phyloP scores from a whole-genome alignment of 2,888 invertebrate genomes.

The Troides helena region DNA sequence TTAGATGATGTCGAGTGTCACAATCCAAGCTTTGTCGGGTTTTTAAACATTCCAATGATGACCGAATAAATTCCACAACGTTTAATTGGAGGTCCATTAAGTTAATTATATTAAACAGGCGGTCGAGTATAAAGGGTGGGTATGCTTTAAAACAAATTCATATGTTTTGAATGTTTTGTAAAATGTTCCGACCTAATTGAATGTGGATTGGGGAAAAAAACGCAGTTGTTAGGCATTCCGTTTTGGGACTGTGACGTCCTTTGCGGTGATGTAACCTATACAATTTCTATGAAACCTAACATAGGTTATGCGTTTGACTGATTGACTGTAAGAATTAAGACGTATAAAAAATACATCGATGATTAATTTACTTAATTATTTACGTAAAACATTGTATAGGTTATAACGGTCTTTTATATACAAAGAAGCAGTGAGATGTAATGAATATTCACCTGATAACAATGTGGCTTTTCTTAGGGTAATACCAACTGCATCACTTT shows the following conservation, averaged over 20 bases:
- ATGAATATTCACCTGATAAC: not conserved
- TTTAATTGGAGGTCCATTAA: constrained; percentile 27
- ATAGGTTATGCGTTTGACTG: no score
- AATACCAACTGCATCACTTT: no score
- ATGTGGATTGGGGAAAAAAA: no score
- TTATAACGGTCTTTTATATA: not conserved
- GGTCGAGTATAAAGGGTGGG: constrained; percentile 11
- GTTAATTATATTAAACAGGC: constrained; percentile 11
- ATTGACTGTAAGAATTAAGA: no score
- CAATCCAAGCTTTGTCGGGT: constrained; percentile 12
- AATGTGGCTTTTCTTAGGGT: not conserved
- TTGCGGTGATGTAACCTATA: no score
- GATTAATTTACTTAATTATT: no score
- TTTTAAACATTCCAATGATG: constrained; percentile 29
- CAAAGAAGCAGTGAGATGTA: not conserved
- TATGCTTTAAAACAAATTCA: constrained; percentile 12
- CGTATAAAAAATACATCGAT: no score
- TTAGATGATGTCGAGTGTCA: constrained; percentile 26
- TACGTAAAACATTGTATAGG: no score
- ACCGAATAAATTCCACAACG: constrained; percentile 31
- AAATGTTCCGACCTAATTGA: constrained; percentile 2
- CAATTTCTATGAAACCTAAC: no score
- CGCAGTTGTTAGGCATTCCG: no score
- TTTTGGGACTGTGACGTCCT: no score
- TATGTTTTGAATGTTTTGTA: constrained; percentile 4